phyloP scores from a whole-genome alignment of 1,140 invertebrate species.

The Calliopsis andreniformis region DNA sequence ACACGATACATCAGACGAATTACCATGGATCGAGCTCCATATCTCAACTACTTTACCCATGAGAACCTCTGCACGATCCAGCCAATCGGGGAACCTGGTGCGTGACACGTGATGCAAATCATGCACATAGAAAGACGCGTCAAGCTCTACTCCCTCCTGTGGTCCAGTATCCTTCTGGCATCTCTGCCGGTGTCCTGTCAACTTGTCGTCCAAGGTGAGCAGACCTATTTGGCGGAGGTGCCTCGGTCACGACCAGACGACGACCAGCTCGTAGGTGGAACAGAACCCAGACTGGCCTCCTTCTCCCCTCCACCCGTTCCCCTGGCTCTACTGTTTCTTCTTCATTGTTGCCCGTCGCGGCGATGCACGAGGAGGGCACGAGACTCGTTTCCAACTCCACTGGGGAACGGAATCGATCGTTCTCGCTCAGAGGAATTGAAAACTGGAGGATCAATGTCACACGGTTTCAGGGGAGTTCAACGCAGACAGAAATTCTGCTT shows the following conservation, averaged over 20 bases:
- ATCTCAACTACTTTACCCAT: too few species aligned
- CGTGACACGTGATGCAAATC: slow-evolving; percentile 65
- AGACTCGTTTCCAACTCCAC: slow-evolving; percentile 25
- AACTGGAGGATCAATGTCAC: slow-evolving; percentile 10
- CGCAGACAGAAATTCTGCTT: too few species aligned
- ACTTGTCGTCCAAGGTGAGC: slow-evolving; percentile 69
- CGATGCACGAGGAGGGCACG: slow-evolving; percentile 9
- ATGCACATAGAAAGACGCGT: slow-evolving; percentile 52
- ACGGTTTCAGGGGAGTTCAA: background rate
- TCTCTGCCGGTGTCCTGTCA: slow-evolving; percentile 60
- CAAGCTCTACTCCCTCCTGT: slow-evolving; percentile 13
- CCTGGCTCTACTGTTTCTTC: slow-evolving; percentile 38
- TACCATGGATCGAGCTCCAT: too few species aligned
- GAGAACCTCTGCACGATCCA: slow-evolving; percentile 55
- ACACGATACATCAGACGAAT: too few species aligned
- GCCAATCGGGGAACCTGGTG: slow-evolving; percentile 47
- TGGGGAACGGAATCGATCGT: background rate
- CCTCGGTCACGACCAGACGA: slow-evolving; percentile 48
- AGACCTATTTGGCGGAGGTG: slow-evolving; percentile 62
- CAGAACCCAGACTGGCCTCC: slow-evolving; percentile 50
- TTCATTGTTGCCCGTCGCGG: slow-evolving; percentile 37
- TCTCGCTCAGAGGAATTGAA: background rate
- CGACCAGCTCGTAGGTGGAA: slow-evolving; percentile 56
- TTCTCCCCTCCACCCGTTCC: slow-evolving; percentile 11
- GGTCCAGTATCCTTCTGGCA: slow-evolving; percentile 52